Evolutionary conservation across 2,888 invertebrate genomes (phyloP).

Genomic region (Caenorhabditis sp.): DNA sequence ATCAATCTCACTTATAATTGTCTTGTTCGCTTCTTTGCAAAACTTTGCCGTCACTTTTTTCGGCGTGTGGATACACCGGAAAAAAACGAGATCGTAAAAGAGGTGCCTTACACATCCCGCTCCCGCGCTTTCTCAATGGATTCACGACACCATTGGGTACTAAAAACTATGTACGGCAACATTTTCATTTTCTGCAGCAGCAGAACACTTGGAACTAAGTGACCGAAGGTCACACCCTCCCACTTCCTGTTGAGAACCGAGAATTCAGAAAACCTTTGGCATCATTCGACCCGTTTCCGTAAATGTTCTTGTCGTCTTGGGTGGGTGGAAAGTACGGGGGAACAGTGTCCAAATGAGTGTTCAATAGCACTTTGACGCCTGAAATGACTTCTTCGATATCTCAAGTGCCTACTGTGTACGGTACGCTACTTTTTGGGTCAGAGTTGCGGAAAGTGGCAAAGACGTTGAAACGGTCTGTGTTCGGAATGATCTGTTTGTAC

Average conservation of each 20-base stretch:
- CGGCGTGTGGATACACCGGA: slow-evolving; percentile 9
- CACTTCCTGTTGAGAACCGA: slow-evolving; percentile 3
- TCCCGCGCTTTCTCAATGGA: slow-evolving; percentile 44
- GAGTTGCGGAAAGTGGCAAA: slow-evolving; percentile 60
- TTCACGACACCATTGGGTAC: slow-evolving; percentile 26
- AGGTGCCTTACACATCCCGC: slow-evolving; percentile 17
- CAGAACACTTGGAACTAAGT: slow-evolving; percentile 25
- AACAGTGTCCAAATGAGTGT: slow-evolving; percentile 78
- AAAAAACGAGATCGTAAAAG: slow-evolving; percentile 34
- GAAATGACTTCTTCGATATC: slow-evolving; percentile 21
- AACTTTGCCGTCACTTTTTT: slow-evolving; percentile 6
- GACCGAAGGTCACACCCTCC: slow-evolving; percentile 34
- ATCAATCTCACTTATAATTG: slow-evolving; percentile 50
- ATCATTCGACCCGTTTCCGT: slow-evolving; percentile 76
- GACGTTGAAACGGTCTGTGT: slow-evolving; percentile 65
- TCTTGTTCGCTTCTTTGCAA: not conserved
- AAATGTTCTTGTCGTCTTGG: slow-evolving; percentile 67
- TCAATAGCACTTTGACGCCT: slow-evolving; percentile 71
- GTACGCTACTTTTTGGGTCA: slow-evolving; percentile 41
- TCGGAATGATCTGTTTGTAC: slow-evolving; percentile 54
- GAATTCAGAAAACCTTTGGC: slow-evolving; percentile 72
- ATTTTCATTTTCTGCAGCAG: no score
- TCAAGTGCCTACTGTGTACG: no score
- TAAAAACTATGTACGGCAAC: slow-evolving; percentile 15
- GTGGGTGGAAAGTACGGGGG: slow-evolving; percentile 75